Evolutionary conservation across 2,888 invertebrate genomes (phyloP).

Genomic region (Plemyria rubiginata): DNA sequence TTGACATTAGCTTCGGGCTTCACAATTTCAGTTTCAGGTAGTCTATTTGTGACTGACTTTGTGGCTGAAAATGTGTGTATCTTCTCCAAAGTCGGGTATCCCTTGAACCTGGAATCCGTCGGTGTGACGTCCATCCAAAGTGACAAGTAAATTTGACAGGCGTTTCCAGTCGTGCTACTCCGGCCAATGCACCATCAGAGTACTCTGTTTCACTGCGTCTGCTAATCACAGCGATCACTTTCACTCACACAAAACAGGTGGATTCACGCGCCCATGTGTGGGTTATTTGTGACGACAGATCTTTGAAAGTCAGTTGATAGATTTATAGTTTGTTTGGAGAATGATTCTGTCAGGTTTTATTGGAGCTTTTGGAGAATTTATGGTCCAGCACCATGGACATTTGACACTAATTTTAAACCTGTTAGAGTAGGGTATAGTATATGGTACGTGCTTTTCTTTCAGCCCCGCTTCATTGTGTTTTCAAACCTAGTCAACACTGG

Average conservation of each 20-base stretch:
- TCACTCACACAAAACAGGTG: constrained; percentile 51
- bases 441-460: too few relatives aligned
- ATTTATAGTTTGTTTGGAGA: constrained; percentile 52
- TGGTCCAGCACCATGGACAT: too few relatives aligned
- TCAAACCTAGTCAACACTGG: too few relatives aligned
- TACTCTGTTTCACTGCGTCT: constrained; percentile 29
- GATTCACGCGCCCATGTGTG: constrained; percentile 38
- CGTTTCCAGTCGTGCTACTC: constrained; percentile 48
- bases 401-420: too few relatives aligned
- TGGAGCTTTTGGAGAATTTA: constrained; percentile 1
- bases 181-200: constrained; percentile 41
- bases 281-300: constrained; percentile 52
- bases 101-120: constrained; percentile 5
- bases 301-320: constrained; percentile 53
- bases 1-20: too few relatives aligned
- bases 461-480: too few relatives aligned
- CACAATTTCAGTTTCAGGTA: too few relatives aligned
- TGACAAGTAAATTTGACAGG: constrained; percentile 65
- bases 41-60: too few relatives aligned
- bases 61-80: too few relatives aligned
- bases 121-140: constrained; percentile 45
- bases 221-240: constrained; percentile 61
- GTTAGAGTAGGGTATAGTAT: too few relatives aligned
- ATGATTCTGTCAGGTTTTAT: constrained; percentile 17
- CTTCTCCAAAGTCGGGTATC: too few relatives aligned